Base-by-base conservation (phyloP, 1,140 invertebrate genomes). In the Xylocopa sonorina region DNA sequence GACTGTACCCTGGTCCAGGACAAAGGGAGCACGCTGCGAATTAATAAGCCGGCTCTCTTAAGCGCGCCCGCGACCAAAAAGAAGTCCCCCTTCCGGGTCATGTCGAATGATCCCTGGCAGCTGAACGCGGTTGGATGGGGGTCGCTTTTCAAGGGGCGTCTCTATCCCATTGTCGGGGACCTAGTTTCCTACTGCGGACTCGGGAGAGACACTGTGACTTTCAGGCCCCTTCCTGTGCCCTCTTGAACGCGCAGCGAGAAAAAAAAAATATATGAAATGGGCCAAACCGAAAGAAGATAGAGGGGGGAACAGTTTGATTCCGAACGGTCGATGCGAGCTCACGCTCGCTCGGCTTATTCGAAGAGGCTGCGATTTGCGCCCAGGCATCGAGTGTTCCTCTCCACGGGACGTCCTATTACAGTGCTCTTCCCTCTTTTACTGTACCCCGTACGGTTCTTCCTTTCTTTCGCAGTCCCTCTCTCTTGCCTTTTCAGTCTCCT, bases 11-110 rank as follows among this genome's bases (percentile, higher is more conserved):
- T n/a, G 51, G 73, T 43, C 21, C 73, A 67, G 76, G 78, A 87
- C 80, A 83, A 88, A 90, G 87, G 80, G 83, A 82, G 82, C 89
- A 88, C 83, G 90, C 85, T 88, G 87, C 89, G 91, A 91, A 91
- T 92, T 92, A 92, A 92, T 92, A 91, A 92, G 90, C 91, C 85
- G 83, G 84, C 87, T 90, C 64, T 68, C 32, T 88, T 84, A 81
- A 87, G 84, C 85, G 83, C 67, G 80, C 18, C 64, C 63, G 38
- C 38, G 38, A 38, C 38, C 38, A 69, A 82, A 69, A 82, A 82
- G 81, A 74, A 78, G 83, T 66, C 53, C 69, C 69, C 81, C 83
- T 87, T 82, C 84, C 80, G 85, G 81, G 85, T 67, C 62, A 83
- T 87, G 88, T 88, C 89, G 90, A 90, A 91, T 86, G 87, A 87